Base-by-base conservation (phyloP, 2,797 vertebrate genomes). In the Lagodon rhomboides region DNA sequence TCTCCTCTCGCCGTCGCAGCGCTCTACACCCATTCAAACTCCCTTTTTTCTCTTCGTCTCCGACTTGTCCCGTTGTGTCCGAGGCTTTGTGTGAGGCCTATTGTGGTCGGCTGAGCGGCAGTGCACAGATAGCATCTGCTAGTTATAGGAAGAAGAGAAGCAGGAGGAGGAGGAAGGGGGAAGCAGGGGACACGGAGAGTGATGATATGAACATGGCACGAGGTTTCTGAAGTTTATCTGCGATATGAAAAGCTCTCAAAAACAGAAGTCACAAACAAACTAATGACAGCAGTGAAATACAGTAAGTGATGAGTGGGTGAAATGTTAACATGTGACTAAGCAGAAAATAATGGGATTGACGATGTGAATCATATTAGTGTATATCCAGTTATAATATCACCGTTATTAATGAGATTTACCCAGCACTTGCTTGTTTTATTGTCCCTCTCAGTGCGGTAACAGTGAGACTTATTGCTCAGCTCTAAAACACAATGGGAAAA, bases 51-150 rank as follows among this genome's bases (percentile, higher is more conserved):
- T 89, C 67, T 84, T 79, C 74, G 59, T 89, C 82, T 87, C 86
- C 13, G 69, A 80, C 85, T 87, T 85, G 84, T 91, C 83, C 84
- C 5, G 72, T 85, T 88, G 78, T 87, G 84, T 91, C 68, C 53
- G 68, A 85, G 88, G 83, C 90, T 94, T 93, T 91, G 90, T 92
- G 91, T 89, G 83, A 77, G 86, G 85, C 75, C 89, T 68, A 86
- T 93, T 93, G 91, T 91, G 87, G 85, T 82, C 58, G 65, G 67
- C 77, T 76, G 80, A 89, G 85, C 79, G 43, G 86, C 80, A 75
- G 71, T 51, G 77, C 77, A 80, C 72, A 85, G 92, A 93, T 92
- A 92, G 77, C 87, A 93, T 93, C 92, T 89, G 87, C 80, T 91
- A 80, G 77, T 91, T 90, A 91, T 68, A 72, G 72, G 65, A 75